phyloP scores from a whole-genome alignment of 2,113 vertebrate species.

The Psilopsiagon aurifrons region DNA sequence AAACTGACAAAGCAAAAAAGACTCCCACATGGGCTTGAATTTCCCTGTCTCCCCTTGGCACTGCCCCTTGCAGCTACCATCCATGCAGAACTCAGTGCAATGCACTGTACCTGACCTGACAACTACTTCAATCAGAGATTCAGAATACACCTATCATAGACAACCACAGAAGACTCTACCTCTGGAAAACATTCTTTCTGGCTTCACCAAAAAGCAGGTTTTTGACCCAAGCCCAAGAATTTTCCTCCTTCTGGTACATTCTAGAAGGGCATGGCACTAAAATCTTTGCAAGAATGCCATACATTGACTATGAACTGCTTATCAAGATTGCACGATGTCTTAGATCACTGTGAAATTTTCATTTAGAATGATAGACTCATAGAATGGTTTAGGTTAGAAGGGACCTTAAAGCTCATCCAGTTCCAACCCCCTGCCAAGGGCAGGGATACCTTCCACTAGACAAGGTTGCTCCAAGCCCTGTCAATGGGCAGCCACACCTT shows the following conservation, averaged over 20 bases:
- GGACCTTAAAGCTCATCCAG: not conserved
- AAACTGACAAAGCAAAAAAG: not conserved
- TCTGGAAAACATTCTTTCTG: not conserved
- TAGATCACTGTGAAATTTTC: not conserved
- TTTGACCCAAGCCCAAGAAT: not conserved
- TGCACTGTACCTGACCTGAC: fast-evolving
- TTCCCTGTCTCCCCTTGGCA: not conserved
- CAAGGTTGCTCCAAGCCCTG: not conserved
- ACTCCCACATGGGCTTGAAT: not conserved
- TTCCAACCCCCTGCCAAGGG: not conserved
- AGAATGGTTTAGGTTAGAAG: not conserved
- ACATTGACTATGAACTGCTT: not conserved
- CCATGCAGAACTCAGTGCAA: not conserved
- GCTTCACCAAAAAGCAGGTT: not conserved
- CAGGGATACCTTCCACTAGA: not conserved
- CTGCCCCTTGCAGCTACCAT: not conserved
- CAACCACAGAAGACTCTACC: not conserved
- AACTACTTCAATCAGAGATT: not conserved
- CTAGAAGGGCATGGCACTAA: not conserved
- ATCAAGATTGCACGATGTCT: fast-evolving
- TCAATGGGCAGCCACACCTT: not conserved
- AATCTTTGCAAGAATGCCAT: not conserved
- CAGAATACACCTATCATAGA: fast-evolving
- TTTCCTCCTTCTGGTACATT: not conserved
- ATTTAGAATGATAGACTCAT: not conserved